phyloP scores from a whole-genome alignment of 2,888 invertebrate species.

The Mythimna lalbum region DNA sequence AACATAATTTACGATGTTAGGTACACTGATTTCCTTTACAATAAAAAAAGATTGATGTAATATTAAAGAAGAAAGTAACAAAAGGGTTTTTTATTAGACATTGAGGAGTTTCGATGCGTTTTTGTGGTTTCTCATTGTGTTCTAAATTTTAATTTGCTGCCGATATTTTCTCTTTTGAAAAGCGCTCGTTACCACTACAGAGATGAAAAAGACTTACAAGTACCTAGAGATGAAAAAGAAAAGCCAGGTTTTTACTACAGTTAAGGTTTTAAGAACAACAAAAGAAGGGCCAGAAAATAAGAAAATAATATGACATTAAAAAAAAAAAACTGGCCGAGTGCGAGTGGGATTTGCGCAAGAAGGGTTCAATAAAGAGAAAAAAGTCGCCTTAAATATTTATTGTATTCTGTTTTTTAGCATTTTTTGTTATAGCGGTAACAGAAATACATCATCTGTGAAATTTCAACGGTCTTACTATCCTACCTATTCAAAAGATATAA shows the following conservation, averaged over 20 bases:
- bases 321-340: no score
- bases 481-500: no score
- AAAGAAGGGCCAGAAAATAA: neutral
- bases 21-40: slow-evolving; percentile 10
- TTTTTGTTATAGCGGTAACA: no score
- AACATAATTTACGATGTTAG: slow-evolving; percentile 56
- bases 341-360: no score
- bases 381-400: no score
- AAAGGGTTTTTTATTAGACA: slow-evolving; percentile 35
- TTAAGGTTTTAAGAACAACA: neutral
- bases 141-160: slow-evolving; percentile 18
- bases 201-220: neutral
- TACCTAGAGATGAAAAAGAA: neutral
- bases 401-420: no score
- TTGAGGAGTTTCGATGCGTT: slow-evolving; percentile 28
- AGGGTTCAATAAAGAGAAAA: no score
- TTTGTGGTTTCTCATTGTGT: slow-evolving; percentile 50
- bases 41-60: slow-evolving; percentile 29
- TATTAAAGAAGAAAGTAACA: slow-evolving; percentile 28
- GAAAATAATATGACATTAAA: neutral
- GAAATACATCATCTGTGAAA: no score
- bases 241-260: neutral
- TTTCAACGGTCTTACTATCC: no score
- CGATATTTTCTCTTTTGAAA: slow-evolving; percentile 12
- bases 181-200: neutral